These are phyloP conservation scores for Nothura maculosa DNA, from an alignment of 2,797 vertebrate genomes.

Conservation along the genomic window DNA sequence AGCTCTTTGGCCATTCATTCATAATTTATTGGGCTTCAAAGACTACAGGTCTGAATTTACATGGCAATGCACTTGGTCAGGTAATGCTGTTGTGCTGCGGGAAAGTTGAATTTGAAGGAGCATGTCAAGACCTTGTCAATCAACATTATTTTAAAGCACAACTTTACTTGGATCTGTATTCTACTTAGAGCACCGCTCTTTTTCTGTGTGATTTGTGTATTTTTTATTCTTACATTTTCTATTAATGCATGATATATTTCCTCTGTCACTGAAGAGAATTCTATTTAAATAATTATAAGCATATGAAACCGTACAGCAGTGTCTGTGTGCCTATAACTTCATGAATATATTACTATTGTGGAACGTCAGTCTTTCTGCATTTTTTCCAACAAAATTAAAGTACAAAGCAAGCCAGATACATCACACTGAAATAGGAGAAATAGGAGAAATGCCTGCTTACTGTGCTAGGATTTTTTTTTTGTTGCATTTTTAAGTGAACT, in stretches of 20 bases:
- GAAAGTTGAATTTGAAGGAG: not conserved
- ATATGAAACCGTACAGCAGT: not conserved
- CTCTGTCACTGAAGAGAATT: not conserved
- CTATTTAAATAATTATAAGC: conserved; percentile 20
- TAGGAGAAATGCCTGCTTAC: not conserved
- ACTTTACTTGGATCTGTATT: not conserved
- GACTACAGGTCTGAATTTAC: not conserved
- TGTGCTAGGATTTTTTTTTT: not conserved
- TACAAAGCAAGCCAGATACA: not conserved
- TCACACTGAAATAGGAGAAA: not conserved
- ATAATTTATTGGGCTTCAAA: fast-evolving
- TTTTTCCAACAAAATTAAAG: not conserved
- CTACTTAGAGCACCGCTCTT: not conserved
- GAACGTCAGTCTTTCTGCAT: not conserved
- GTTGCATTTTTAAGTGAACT: not conserved
- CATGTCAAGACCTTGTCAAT: not conserved
- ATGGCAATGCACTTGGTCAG: not conserved
- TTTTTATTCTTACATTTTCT: not conserved
- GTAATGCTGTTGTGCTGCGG: not conserved
- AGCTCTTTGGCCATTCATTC: not conserved
- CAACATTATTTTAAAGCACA: not conserved
- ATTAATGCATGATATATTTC: not conserved
- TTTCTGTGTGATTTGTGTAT: not conserved
- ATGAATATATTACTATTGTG: not conserved
- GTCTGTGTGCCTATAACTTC: not conserved